Conservation (phyloP, 2,888 invertebrate species). For the Phortica okadai region DNA sequence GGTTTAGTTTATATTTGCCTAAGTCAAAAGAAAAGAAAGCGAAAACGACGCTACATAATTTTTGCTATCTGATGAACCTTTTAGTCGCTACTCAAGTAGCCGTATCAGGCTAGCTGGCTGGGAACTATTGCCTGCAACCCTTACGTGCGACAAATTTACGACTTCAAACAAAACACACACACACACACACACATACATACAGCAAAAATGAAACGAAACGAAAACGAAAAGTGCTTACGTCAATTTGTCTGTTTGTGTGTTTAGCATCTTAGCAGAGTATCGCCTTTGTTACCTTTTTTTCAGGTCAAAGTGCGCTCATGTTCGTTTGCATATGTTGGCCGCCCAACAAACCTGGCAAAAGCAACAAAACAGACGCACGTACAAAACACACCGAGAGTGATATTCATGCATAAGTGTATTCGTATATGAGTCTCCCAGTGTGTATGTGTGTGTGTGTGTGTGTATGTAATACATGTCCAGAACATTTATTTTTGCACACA, state of each 20-base stretch:
- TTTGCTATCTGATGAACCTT: conserved; percentile 69
- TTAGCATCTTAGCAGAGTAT: conserved; percentile 8
- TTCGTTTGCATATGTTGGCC: conserved; percentile 32
- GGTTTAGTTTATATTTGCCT: background rate
- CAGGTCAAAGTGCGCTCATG: conserved; percentile 7
- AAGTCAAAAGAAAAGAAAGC: background rate
- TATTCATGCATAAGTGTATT: conserved; percentile 9
- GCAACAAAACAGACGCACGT: conserved; percentile 7
- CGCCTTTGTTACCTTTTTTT: background rate
- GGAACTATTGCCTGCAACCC: conserved; percentile 60
- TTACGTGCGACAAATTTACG: conserved; percentile 73
- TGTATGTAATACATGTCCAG: conserved; percentile 13
- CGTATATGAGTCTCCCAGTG: background rate
- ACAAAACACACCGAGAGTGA: conserved; percentile 26
- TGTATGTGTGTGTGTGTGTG: conserved; percentile 29
- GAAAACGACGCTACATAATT: conserved; percentile 52
- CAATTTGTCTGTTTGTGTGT: background rate
- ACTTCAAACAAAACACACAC: conserved; percentile 61
- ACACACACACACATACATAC: conserved; percentile 46
- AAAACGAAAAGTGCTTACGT: background rate
- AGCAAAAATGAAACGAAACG: conserved; percentile 31
- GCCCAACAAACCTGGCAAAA: background rate
- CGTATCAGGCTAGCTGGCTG: background rate
- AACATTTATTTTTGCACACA: conserved; percentile 31
- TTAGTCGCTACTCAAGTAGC: conserved; percentile 44